phyloP scores from a whole-genome alignment of 92 coral and sea anemone genomes.

The Umimayanthus kanabou region DNA sequence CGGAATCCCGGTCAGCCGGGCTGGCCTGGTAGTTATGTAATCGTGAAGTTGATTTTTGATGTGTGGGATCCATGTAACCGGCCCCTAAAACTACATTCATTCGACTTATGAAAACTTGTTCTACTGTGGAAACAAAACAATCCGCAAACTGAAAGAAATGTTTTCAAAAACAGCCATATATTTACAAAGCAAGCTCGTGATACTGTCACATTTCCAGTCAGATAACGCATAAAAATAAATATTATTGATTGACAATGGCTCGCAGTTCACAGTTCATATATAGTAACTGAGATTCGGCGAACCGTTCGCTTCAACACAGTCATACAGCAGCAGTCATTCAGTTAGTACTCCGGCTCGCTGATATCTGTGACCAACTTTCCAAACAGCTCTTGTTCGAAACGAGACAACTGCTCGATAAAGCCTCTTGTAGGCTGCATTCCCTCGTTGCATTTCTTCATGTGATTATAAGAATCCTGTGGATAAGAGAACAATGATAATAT shows the following conservation, averaged over 20 bases:
- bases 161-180: no score
- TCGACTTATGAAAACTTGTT: no score
- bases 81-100: no score
- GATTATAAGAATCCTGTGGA: constrained; percentile 80
- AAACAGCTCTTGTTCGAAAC: constrained; percentile 88
- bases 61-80: no score
- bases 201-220: neutral
- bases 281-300: neutral
- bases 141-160: no score
- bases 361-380: constrained; percentile 87
- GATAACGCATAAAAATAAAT: neutral
- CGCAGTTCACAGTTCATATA: neutral
- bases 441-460: constrained; percentile 78
- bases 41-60: no score
- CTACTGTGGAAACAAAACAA: no score
- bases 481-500: neutral
- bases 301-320: neutral
- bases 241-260: neutral
- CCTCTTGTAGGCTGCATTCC: constrained; percentile 94
- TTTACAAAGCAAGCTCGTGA: no score
- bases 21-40: no score
- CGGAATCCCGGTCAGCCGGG: no score
- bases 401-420: constrained; percentile 87
- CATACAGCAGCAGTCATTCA: neutral
- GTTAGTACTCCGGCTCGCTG: constrained; percentile 76